These are phyloP conservation scores for Drosophila kikkawai DNA, from an alignment of 1,140 invertebrate genomes.

Conservation along the genomic window DNA sequence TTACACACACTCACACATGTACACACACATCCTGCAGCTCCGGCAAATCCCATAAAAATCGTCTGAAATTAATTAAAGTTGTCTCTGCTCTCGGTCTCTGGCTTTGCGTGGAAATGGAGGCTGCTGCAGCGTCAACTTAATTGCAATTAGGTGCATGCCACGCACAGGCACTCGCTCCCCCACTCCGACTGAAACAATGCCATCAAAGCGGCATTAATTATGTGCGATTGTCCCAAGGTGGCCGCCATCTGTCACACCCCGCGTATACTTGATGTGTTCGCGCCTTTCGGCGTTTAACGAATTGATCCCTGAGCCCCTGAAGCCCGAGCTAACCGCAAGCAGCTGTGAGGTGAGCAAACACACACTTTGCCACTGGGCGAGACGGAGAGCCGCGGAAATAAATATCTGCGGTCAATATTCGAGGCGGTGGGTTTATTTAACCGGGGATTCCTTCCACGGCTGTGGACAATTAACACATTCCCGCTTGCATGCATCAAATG, in stretches of 20 bases:
- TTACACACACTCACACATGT: conserved; percentile 35
- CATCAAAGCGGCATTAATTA: conserved; percentile 62
- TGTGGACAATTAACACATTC: conserved; percentile 61
- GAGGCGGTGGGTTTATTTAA: conserved; percentile 16
- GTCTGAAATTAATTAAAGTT: conserved; percentile 51
- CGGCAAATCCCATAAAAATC: conserved; percentile 44
- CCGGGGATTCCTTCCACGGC: conserved; percentile 37
- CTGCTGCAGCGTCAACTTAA: conserved; percentile 54
- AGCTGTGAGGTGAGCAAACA: conserved; percentile 38
- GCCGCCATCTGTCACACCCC: conserved; percentile 20
- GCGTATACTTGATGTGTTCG: conserved; percentile 26
- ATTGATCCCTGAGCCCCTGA: conserved; percentile 28
- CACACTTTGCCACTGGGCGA: conserved; percentile 12
- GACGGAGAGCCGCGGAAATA: conserved; percentile 36
- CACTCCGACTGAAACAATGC: conserved; percentile 33
- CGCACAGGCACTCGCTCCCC: conserved; percentile 3
- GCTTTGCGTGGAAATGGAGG: conserved; percentile 30
- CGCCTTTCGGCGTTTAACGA: conserved; percentile 37
- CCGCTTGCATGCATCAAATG: conserved; percentile 58
- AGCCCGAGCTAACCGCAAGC: conserved; percentile 40
- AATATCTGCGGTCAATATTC: conserved; percentile 39
- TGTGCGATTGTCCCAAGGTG: conserved; percentile 46
- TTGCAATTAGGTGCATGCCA: conserved; percentile 65
- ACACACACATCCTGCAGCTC: background rate
- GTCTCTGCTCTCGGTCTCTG: conserved; percentile 31